These are phyloP conservation scores for Oligia latruncula DNA, from an alignment of 2,888 invertebrate genomes.

Conservation along the genomic window DNA sequence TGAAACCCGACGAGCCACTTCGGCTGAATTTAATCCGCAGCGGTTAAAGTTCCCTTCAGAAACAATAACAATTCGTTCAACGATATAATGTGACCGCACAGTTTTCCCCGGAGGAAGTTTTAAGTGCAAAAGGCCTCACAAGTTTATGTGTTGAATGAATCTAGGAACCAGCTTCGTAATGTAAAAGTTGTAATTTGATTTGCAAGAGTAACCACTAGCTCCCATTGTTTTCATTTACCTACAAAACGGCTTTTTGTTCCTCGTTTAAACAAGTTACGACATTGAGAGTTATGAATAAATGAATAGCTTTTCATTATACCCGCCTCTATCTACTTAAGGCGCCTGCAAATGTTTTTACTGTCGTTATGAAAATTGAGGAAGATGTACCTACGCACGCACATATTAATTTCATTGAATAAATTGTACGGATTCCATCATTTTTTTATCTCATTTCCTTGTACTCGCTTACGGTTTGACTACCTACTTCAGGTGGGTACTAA, in stretches of 20 bases:
- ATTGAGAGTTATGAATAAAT: slow-evolving; percentile 76
- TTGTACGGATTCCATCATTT: slow-evolving; percentile 18
- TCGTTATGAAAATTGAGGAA: slow-evolving; percentile 55
- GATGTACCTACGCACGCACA: slow-evolving; percentile 11
- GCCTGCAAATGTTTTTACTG: slow-evolving; percentile 61
- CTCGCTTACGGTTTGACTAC: not conserved
- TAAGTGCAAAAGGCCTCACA: slow-evolving; percentile 85
- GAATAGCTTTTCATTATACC: slow-evolving; percentile 73
- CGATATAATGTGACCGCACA: slow-evolving; percentile 82
- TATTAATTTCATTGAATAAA: slow-evolving; percentile 40
- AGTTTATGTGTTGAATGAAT: slow-evolving; percentile 85
- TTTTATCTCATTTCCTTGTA: slow-evolving; percentile 25
- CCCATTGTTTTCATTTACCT: slow-evolving; percentile 79
- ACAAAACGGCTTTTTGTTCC: slow-evolving; percentile 76
- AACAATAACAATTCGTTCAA: slow-evolving; percentile 84
- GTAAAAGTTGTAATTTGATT: slow-evolving; percentile 86
- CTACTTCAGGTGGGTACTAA: slow-evolving; percentile 9
- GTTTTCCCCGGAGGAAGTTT: slow-evolving; percentile 81
- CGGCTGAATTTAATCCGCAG: slow-evolving; percentile 77
- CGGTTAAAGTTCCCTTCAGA: slow-evolving; percentile 82
- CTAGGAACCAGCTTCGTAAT: slow-evolving; percentile 79
- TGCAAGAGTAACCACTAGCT: slow-evolving; percentile 79
- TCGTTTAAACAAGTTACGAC: slow-evolving; percentile 75
- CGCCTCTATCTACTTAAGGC: slow-evolving; percentile 61
- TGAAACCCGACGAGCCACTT: slow-evolving; percentile 73